These are phyloP conservation scores for Nephrotoma guestfalica DNA, from an alignment of 2,888 invertebrate species.

Conservation along the genomic window DNA sequence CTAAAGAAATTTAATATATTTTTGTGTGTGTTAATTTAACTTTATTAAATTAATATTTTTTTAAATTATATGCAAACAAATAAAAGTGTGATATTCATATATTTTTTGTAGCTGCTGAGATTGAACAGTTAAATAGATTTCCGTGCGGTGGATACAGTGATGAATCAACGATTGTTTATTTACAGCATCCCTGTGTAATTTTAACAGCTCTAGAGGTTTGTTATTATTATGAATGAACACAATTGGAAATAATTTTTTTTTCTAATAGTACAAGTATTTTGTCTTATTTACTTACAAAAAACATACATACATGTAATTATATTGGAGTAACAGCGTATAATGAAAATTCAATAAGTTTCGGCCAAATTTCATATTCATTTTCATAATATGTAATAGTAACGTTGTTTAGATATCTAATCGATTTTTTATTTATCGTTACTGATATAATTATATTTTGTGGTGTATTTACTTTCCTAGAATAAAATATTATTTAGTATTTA, in stretches of 20 bases:
- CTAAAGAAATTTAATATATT: not conserved
- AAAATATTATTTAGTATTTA: not conserved
- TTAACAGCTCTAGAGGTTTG: conserved; percentile 65
- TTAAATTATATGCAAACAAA: not conserved
- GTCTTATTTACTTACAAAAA: not conserved
- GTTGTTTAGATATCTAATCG: not conserved
- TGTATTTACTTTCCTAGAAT: not conserved
- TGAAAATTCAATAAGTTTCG: not conserved
- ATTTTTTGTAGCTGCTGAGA: conserved; percentile 49
- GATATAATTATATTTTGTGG: not conserved
- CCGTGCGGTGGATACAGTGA: conserved; percentile 73
- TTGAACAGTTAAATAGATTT: conserved; percentile 69
- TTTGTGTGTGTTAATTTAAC: not conserved
- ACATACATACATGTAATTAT: not conserved
- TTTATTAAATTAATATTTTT: not conserved
- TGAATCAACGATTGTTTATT: conserved; percentile 71
- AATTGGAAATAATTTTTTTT: not conserved
- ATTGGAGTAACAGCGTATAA: not conserved
- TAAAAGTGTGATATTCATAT: not conserved
- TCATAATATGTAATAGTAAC: not conserved
- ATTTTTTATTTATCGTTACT: not conserved
- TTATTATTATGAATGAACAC: conserved; percentile 7
- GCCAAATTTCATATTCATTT: not conserved
- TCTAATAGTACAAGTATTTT: not conserved
- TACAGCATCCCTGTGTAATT: conserved; percentile 77